Conservation (phyloP, 1,140 invertebrate genomes). For the Brachionus paranguensis region DNA sequence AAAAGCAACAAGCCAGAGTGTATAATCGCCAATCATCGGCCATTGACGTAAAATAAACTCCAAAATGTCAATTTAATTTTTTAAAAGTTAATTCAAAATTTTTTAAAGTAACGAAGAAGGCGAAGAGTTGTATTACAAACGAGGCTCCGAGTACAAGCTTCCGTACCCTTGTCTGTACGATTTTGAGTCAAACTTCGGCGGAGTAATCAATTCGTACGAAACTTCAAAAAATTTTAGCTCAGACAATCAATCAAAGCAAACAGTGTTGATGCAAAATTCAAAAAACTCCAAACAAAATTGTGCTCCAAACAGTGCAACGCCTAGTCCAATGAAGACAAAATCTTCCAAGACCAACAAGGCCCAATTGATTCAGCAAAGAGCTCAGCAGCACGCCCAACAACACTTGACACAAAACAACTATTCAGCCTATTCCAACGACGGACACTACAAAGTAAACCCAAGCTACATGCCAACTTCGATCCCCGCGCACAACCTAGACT, state of each 20-base stretch:
- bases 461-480: neutral
- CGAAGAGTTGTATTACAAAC: constrained; percentile 83
- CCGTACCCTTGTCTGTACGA: constrained; percentile 74
- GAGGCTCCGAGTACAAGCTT: constrained; percentile 97
- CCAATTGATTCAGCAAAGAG: constrained; percentile 20
- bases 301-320: neutral
- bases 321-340: neutral
- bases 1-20: constrained; percentile 99
- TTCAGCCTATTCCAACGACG: neutral
- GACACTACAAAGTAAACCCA: neutral
- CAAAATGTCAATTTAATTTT: neutral
- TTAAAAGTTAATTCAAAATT: neutral
- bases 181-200: constrained; percentile 44
- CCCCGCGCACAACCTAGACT: neutral
- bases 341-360: neutral
- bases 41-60: constrained; percentile 73
- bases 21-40: constrained; percentile 92
- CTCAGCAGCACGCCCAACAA: constrained; percentile 13
- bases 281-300: neutral
- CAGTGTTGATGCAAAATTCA: neutral
- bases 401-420: constrained; percentile 6
- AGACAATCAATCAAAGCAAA: neutral
- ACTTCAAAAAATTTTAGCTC: neutral
- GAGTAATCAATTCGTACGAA: neutral
- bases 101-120: constrained; percentile 89